Percentiles rank a stretch among this genome's conserved stretches.
These are phyloP conservation scores for Papilio aristodemus DNA, from an alignment of 1,140 invertebrate genomes.

Conservation along the genomic window DNA sequence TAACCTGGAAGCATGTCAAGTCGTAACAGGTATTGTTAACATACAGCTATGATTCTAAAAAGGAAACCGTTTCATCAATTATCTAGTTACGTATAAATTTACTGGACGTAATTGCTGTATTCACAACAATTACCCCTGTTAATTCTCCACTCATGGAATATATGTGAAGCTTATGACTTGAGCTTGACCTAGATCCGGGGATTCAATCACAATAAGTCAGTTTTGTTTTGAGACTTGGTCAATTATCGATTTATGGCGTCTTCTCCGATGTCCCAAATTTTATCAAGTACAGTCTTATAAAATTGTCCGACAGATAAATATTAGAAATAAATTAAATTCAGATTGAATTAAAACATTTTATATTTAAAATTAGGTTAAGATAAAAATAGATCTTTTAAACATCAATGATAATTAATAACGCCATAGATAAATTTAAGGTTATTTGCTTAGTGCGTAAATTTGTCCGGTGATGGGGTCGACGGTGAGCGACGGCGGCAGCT, in stretches of 20 bases:
- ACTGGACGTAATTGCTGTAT: conserved; percentile 3
- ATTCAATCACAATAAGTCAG: not conserved
- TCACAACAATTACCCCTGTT: conserved; percentile 7
- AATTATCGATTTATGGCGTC: no score
- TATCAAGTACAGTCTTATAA: no score
- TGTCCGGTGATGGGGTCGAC: conserved; percentile 77
- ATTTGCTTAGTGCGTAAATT: conserved; percentile 74
- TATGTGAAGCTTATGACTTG: not conserved
- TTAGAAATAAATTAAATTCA: not conserved
- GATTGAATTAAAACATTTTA: not conserved
- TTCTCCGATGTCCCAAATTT: not conserved
- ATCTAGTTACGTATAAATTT: conserved; percentile 2
- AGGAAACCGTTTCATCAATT: not conserved
- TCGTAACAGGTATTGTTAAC: no score
- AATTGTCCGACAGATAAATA: no score
- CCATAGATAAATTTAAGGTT: conserved; percentile 24
- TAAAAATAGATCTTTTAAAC: not conserved
- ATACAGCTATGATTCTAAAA: not conserved
- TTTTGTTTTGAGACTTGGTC: not conserved
- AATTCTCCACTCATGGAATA: not conserved
- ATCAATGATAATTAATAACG: not conserved
- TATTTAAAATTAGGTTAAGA: not conserved
- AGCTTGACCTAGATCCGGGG: not conserved
- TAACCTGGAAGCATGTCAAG: no score
- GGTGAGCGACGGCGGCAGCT: conserved; percentile 72